Evolutionary conservation across 2,113 vertebrate genomes (phyloP).

Genomic region (Scortum barcoo): DNA sequence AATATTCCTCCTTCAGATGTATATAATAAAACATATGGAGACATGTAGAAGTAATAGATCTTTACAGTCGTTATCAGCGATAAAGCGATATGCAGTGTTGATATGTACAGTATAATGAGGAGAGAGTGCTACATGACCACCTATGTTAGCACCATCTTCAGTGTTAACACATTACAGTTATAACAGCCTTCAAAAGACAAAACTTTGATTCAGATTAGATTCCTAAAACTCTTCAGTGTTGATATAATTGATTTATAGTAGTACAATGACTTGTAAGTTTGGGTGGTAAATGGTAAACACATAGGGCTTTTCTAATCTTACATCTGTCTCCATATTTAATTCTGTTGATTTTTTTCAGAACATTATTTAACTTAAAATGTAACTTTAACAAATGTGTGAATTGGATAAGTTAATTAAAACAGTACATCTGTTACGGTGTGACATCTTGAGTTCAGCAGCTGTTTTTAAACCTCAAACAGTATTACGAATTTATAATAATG

Average conservation of each 20-base stretch:
- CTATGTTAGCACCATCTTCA: too few species aligned
- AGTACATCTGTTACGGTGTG: not conserved
- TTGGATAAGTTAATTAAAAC: slow-evolving; percentile 1
- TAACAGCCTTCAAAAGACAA: not conserved
- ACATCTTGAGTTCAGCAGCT: not conserved
- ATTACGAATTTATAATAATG: too few species aligned
- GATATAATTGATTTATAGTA: not conserved
- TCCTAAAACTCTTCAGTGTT: not conserved
- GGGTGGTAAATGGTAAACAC: too few species aligned
- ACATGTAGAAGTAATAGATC: not conserved
- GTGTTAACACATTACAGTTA: not conserved
- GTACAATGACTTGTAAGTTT: too few species aligned
- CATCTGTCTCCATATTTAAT: too few species aligned
- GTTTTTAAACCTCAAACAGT: not conserved
- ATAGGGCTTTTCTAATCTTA: too few species aligned
- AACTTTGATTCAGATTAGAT: not conserved
- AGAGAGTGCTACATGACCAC: not conserved
- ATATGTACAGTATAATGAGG: not conserved
- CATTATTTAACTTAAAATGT: too few species aligned
- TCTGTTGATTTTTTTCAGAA: too few species aligned
- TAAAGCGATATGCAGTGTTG: not conserved
- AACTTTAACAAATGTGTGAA: too few species aligned
- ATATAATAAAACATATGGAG: too few species aligned
- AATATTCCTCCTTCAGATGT: too few species aligned
- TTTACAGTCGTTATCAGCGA: not conserved